Evolutionary conservation across 1,140 invertebrate genomes (phyloP).

Genomic region (Nasonia vitripennis): DNA sequence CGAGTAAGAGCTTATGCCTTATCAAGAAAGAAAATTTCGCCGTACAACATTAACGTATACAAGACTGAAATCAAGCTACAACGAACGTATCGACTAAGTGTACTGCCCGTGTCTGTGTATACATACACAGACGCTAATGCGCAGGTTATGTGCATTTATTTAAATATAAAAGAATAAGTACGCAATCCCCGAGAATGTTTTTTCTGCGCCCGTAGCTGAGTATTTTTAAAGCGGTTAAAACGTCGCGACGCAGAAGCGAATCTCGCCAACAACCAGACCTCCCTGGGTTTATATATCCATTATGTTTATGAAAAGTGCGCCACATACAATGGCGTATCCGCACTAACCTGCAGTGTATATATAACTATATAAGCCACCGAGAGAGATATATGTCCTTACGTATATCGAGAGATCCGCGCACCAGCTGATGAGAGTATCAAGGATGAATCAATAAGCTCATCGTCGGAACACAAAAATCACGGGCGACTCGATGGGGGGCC

Average conservation of each 20-base stretch:
- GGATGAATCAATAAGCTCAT: slow-evolving; percentile 20
- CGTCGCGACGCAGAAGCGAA: slow-evolving; percentile 17
- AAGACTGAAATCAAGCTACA: not conserved
- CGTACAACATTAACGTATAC: not conserved
- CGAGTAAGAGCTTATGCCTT: not conserved
- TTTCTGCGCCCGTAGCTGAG: not conserved
- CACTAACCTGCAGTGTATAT: slow-evolving; percentile 32
- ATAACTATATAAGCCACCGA: not conserved
- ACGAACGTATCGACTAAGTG: slow-evolving; percentile 7
- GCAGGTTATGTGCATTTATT: not conserved
- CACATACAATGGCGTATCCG: slow-evolving; percentile 35
- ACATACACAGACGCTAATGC: not conserved
- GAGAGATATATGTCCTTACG: too few relatives aligned
- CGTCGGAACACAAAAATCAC: not conserved
- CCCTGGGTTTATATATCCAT: slow-evolving; percentile 25
- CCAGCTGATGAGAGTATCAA: not conserved
- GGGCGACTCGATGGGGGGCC: not conserved
- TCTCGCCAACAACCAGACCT: not conserved
- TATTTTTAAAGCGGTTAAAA: slow-evolving; percentile 47
- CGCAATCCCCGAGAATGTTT: not conserved
- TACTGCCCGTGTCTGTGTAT: not conserved
- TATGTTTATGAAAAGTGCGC: slow-evolving; percentile 43
- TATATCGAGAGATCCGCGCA: not conserved
- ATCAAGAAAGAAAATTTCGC: slow-evolving; percentile 12
- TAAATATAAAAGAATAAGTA: not conserved